Evolutionary conservation across 1,140 invertebrate genomes (phyloP), one percentile per base, ranked within the genome.

Genomic region (Nebria ingens): DNA sequence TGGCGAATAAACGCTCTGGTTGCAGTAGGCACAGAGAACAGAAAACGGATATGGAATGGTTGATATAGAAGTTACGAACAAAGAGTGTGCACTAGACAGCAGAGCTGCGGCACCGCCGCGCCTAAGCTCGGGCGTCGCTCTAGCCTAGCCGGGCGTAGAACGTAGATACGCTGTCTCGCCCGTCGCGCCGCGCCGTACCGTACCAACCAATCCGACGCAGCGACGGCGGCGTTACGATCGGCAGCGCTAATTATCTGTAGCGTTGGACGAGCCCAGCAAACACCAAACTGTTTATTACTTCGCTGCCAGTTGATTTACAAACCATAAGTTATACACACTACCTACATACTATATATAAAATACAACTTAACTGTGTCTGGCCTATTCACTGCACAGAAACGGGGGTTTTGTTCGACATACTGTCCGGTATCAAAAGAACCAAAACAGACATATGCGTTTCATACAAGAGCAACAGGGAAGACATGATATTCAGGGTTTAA

Each of bases 21-120:
- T n/a, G n/a, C n/a, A n/a, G n/a, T n/a, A n/a, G n/a, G n/a, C n/a
- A n/a, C n/a, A n/a, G n/a, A n/a, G n/a, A n/a, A n/a, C n/a, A n/a
- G n/a, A n/a, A n/a, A n/a, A n/a, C n/a, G n/a, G n/a, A n/a, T n/a
- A n/a, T n/a, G n/a, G n/a, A n/a, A n/a, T n/a, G n/a, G 12, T 38
- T 38, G n/a, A 19, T 19, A n/a, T 29, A 9, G 12, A 42, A 34
- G 11, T 54, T 51, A 21, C 19, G 15, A 12, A 17, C 52, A 49
- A 56, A 22, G 22, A 56, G 21, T 21, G 22, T 34, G 42, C 21
- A 50, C 51, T 54, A 60, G 34, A 52, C 51, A 53, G 53, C 45
- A 20, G 12, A n/a, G 25, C n/a, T 34, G 25, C 6, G n/a, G 25
- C 25, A 34, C 6, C 25, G 25, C 25, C 25, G 25, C n/a, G 25